Evolutionary conservation across 1,140 invertebrate species (phyloP).

Genomic region (Bathynomus jamesi): DNA sequence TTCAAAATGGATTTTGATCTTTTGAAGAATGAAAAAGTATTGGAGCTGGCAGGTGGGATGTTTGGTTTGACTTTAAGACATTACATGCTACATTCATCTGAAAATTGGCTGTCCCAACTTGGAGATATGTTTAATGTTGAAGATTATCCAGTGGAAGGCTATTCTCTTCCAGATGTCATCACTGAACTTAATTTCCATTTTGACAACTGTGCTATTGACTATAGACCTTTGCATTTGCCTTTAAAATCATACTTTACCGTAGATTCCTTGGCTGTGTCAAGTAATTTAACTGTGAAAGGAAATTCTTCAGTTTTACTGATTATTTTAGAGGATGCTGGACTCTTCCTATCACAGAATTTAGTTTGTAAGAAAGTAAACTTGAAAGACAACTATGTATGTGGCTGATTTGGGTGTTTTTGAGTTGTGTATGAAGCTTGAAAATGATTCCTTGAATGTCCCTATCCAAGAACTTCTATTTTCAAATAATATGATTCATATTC

Average conservation of each 20-base stretch:
- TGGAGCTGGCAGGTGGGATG: conserved; percentile 70
- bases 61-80: conserved; percentile 68
- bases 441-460: conserved; percentile 48
- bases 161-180: conserved; percentile 73
- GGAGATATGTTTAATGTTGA: conserved; percentile 81
- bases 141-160: conserved; percentile 83
- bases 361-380: conserved; percentile 12
- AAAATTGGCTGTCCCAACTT: conserved; percentile 74
- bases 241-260: conserved; percentile 48
- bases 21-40: conserved; percentile 49
- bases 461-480: conserved; percentile 67
- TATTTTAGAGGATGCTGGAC: conserved; percentile 70
- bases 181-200: conserved; percentile 87
- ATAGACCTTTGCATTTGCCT: conserved; percentile 52
- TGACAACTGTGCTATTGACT: conserved; percentile 79
- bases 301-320: conserved; percentile 72
- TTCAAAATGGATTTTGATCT: conserved; percentile 30
- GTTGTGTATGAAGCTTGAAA: conserved; percentile 66
- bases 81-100: conserved; percentile 53
- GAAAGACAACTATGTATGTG: conserved; percentile 65
- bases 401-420: conserved; percentile 79
- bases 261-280: conserved; percentile 78
- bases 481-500: conserved; percentile 73
- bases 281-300: conserved; percentile 76
- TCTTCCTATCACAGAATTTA: conserved; percentile 58